Conservation (phyloP, 2,797 vertebrate genomes). For the Crenuchus spilurus region DNA sequence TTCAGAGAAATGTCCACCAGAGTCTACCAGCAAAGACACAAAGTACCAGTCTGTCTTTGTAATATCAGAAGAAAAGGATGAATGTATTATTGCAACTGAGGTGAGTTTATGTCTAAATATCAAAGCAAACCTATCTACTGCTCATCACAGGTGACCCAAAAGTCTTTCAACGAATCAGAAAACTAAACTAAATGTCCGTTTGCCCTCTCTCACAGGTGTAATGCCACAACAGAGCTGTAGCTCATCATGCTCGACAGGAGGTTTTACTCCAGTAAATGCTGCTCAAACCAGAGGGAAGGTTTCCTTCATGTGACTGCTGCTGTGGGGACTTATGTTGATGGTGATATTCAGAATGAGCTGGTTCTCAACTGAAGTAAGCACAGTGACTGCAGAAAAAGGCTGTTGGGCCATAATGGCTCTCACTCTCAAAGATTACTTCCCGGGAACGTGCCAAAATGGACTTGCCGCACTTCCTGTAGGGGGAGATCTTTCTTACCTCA, state of each 20-base stretch:
- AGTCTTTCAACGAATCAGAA: too few relatives aligned
- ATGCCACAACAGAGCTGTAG: constrained; percentile 82
- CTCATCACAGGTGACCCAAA: too few relatives aligned
- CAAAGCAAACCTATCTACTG: too few relatives aligned
- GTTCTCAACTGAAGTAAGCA: constrained; percentile 91
- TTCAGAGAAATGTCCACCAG: constrained; percentile 85
- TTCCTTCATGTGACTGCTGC: constrained; percentile 86
- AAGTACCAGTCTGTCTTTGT: constrained; percentile 99
- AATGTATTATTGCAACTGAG: constrained; percentile 99
- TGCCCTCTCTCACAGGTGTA: constrained; percentile 82
- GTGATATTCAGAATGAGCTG: constrained; percentile 87
- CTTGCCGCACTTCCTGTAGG: constrained; percentile 86
- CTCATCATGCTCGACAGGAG: constrained; percentile 85
- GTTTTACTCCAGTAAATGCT: constrained; percentile 94
- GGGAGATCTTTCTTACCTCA: constrained; percentile 79
- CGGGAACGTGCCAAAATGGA: constrained; percentile 80
- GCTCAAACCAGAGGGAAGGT: constrained; percentile 85
- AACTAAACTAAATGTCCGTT: constrained; percentile 44
- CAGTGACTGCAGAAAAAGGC: constrained; percentile 87
- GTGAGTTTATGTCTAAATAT: constrained; percentile 70
- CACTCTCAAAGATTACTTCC: constrained; percentile 70
- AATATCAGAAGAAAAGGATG: constrained; percentile 96
- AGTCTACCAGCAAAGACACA: constrained; percentile 84
- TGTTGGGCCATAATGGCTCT: constrained; percentile 88
- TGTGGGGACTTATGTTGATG: constrained; percentile 77